These are phyloP conservation scores for Chymomyza fuscimana DNA, from an alignment of 2,888 invertebrate genomes.

Conservation along the genomic window DNA sequence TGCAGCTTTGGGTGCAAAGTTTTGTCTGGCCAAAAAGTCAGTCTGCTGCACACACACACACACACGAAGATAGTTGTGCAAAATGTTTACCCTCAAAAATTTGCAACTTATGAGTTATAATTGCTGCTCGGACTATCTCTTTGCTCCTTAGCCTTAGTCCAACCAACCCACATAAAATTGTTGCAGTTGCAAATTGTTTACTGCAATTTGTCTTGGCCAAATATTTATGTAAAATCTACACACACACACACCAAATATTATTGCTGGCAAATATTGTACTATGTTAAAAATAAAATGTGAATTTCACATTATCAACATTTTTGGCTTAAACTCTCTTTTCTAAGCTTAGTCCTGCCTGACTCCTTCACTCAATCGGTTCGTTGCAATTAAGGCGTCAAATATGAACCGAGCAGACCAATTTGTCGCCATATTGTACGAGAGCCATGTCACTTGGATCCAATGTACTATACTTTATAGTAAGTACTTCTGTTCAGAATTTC, in stretches of 20 bases:
- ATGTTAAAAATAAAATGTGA: slow-evolving; percentile 45
- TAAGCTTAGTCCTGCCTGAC: no score
- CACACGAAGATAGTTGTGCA: neutral
- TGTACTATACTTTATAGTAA: slow-evolving; percentile 22
- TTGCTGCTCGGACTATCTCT: slow-evolving; percentile 39
- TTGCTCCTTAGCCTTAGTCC: neutral
- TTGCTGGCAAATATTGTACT: slow-evolving; percentile 44
- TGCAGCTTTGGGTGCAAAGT: slow-evolving; percentile 18
- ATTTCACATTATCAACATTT: slow-evolving; percentile 45
- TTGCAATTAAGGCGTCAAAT: slow-evolving; percentile 49
- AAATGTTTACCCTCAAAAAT: slow-evolving; percentile 45
- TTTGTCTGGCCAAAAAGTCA: slow-evolving; percentile 6
- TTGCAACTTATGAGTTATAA: slow-evolving; percentile 60
- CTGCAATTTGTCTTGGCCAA: slow-evolving; percentile 68
- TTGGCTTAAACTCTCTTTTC: neutral
- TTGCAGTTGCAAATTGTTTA: slow-evolving; percentile 63
- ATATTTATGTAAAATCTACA: slow-evolving; percentile 51
- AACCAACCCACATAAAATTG: slow-evolving; percentile 44
- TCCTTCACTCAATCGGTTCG: neutral
- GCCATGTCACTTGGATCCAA: slow-evolving; percentile 55
- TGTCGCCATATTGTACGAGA: neutral
- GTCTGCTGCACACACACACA: slow-evolving; percentile 14
- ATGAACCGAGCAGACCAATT: slow-evolving; percentile 11
- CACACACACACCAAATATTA: slow-evolving; percentile 46
- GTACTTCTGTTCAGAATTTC: no score